A percentile compares a stretch with the other conserved stretches of the same genome.
Conservation (phyloP, 2,797 vertebrate genomes). For the Bovichtus diacanthus region DNA sequence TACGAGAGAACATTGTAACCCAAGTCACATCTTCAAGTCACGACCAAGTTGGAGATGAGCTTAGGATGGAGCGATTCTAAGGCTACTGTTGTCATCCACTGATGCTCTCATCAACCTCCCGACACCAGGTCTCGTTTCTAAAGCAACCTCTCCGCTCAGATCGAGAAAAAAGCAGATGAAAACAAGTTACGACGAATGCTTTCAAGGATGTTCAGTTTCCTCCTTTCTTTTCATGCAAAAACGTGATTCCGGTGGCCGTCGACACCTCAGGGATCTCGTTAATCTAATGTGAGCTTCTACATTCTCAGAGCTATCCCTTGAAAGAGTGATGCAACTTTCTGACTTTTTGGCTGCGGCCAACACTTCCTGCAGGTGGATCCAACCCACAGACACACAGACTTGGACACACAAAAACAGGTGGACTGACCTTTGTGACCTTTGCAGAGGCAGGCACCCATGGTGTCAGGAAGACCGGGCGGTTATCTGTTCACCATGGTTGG, state of each 20-base stretch:
- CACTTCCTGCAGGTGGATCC: conserved; percentile 10
- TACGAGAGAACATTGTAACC: conserved; percentile 32
- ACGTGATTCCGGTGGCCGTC: conserved; percentile 1
- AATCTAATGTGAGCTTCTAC: background rate
- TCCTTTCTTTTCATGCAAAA: too few relatives aligned
- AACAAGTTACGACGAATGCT: conserved; percentile 6
- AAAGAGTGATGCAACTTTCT: conserved; percentile 34
- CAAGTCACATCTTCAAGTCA: conserved; percentile 59
- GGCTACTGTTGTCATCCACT: conserved; percentile 44
- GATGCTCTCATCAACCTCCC: conserved; percentile 43
- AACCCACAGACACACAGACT: conserved; percentile 10
- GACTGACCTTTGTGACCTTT: conserved; percentile 89
- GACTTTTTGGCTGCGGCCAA: conserved; percentile 3
- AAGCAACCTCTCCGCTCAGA: conserved; percentile 8
- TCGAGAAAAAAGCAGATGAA: background rate
- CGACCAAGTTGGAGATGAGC: conserved; percentile 42
- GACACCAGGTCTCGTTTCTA: background rate
- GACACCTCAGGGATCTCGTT: background rate
- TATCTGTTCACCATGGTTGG: conserved; percentile 88
- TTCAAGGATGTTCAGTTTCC: too few relatives aligned
- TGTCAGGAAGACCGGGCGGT: conserved; percentile 69
- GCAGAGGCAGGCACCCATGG: conserved; percentile 88
- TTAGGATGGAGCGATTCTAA: conserved; percentile 30
- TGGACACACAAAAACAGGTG: conserved; percentile 36
- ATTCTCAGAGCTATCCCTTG: background rate